These are phyloP conservation scores for Pionites leucogaster DNA, from an alignment of 2,113 vertebrate species.

Conservation along the genomic window DNA sequence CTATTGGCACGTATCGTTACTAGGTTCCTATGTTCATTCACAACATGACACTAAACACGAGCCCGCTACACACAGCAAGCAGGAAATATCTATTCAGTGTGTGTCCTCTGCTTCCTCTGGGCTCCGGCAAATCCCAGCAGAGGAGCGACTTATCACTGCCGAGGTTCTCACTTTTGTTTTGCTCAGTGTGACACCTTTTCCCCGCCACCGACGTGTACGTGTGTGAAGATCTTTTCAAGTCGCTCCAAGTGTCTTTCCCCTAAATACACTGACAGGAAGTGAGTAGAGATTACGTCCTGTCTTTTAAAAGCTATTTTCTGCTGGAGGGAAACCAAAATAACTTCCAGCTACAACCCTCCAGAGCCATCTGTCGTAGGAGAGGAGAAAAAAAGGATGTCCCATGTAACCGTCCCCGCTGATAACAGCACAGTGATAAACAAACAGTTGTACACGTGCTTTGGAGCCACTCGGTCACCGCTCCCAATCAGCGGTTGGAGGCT, in stretches of 20 bases:
- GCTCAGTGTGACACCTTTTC: conserved; percentile 64
- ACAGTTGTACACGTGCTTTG: conserved; percentile 44
- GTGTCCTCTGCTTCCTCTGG: conserved; percentile 53
- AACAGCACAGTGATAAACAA: conserved; percentile 33
- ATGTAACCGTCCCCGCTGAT: conserved; percentile 37
- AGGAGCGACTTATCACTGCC: neutral
- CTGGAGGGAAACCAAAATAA: conserved; percentile 69
- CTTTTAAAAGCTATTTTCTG: conserved; percentile 71
- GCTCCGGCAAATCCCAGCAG: conserved; percentile 50
- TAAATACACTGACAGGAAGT: conserved; percentile 59
- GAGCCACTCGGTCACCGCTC: neutral
- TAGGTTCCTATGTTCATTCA: conserved; percentile 57
- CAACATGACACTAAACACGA: conserved; percentile 50
- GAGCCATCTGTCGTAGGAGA: conserved; percentile 65
- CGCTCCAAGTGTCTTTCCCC: conserved; percentile 59
- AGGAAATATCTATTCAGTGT: conserved; percentile 60
- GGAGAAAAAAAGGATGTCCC: conserved; percentile 57
- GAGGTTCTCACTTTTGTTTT: conserved; percentile 66
- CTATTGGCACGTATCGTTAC: neutral
- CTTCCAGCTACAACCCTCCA: conserved; percentile 48
- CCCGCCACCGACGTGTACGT: conserved; percentile 42
- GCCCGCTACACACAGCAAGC: neutral
- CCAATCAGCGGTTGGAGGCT: neutral
- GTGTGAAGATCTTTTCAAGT: conserved; percentile 64
- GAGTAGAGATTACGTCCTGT: conserved; percentile 66